phyloP scores from a whole-genome alignment of 1,140 invertebrate genomes.

The Ylistrum balloti region DNA sequence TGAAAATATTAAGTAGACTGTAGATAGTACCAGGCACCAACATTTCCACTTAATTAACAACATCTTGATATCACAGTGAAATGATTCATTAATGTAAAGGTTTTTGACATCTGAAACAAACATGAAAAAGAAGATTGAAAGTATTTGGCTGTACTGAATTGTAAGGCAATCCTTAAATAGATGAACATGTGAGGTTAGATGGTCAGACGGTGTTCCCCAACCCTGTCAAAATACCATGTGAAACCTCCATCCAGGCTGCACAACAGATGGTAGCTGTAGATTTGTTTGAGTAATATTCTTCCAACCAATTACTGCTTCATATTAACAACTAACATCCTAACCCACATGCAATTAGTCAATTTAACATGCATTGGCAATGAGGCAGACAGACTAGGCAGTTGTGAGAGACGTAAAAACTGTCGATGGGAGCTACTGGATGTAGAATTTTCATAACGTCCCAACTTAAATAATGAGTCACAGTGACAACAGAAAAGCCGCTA shows the following conservation, averaged over 20 bases:
- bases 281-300: background rate
- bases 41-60: background rate
- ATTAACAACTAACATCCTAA: conserved; percentile 2
- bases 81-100: background rate
- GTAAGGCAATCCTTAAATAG: background rate
- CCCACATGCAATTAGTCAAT: conserved; percentile 16
- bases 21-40: background rate
- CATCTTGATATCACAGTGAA: background rate
- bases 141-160: background rate
- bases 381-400: background rate
- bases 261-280: conserved; percentile 5
- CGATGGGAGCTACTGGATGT: background rate
- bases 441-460: background rate
- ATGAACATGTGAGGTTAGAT: background rate
- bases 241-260: background rate
- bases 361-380: background rate
- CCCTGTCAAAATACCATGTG: background rate
- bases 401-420: background rate
- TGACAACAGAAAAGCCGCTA: background rate
- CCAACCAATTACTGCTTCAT: background rate
- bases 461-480: background rate
- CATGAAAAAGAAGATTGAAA: background rate
- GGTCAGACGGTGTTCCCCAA: background rate
- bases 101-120: conserved; percentile 13
- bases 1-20: too few species aligned